Percentiles rank a stretch among this genome's conserved stretches.
Evolutionary conservation across 1,140 invertebrate genomes (phyloP).

Genomic region (Microplitis mediator): DNA sequence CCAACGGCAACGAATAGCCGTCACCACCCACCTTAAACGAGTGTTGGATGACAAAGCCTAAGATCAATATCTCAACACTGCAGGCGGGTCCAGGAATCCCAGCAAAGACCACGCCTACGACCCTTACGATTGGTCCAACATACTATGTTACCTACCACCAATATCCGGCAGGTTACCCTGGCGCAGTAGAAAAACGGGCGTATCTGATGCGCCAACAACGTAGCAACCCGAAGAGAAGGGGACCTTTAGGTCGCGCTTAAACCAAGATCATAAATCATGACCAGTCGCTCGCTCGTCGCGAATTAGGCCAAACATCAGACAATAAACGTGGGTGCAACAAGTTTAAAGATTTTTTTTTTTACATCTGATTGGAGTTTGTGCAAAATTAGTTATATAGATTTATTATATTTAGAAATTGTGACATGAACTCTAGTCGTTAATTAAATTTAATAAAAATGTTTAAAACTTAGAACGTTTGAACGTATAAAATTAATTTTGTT

Average conservation of each 20-base stretch:
- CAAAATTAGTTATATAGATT: not conserved
- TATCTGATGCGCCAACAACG: not conserved
- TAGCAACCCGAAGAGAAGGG: slow-evolving; percentile 18
- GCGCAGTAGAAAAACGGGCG: slow-evolving; percentile 39
- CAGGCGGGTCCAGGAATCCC: slow-evolving; percentile 24
- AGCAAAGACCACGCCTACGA: slow-evolving; percentile 23
- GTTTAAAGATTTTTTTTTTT: not conserved
- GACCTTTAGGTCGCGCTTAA: slow-evolving; percentile 29
- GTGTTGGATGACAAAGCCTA: slow-evolving; percentile 21
- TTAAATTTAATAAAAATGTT: slow-evolving; percentile 15
- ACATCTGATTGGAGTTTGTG: not conserved
- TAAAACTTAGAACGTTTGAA: not conserved
- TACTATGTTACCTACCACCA: slow-evolving; percentile 14
- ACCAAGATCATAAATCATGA: slow-evolving; percentile 50
- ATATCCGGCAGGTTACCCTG: not conserved
- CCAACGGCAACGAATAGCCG: not conserved
- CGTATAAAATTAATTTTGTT: slow-evolving; percentile 11
- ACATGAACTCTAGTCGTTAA: slow-evolving; percentile 17
- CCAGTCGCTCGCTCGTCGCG: slow-evolving; percentile 48
- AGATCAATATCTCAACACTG: slow-evolving; percentile 53
- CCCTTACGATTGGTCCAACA: slow-evolving; percentile 22
- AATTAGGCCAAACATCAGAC: slow-evolving; percentile 38
- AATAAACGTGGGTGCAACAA: not conserved
- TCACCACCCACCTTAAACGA: slow-evolving; percentile 11
- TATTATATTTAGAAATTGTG: slow-evolving; percentile 32